Evolutionary conservation across 2,797 vertebrate genomes (phyloP).

Genomic region (Coracias cyanogaster): DNA sequence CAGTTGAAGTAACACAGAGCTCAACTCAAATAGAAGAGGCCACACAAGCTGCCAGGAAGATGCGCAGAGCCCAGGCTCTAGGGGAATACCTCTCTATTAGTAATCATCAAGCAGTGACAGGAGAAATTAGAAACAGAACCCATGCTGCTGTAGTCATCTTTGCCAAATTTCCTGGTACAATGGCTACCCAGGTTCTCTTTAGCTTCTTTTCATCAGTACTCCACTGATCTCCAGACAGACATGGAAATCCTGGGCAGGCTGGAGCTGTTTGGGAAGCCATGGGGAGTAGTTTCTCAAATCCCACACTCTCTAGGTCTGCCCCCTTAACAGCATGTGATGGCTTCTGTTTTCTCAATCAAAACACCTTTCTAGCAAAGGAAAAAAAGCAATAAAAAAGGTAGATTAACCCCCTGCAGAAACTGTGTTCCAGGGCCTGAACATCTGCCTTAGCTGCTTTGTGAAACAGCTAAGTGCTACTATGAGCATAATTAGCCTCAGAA

Average conservation of each 20-base stretch:
- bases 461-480: neutral
- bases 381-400: neutral
- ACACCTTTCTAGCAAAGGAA: neutral
- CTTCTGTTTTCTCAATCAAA: neutral
- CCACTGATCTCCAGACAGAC: neutral
- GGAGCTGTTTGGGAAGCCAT: neutral
- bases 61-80: neutral
- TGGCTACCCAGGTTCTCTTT: neutral
- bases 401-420: constrained; percentile 5
- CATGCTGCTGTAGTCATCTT: neutral
- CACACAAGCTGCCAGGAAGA: neutral
- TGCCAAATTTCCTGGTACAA: neutral
- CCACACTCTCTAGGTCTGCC: neutral
- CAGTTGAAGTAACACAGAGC: neutral
- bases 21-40: neutral
- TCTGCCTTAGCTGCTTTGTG: constrained; percentile 2
- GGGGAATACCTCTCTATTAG: constrained; percentile 4
- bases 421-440: neutral
- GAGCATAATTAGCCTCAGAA: neutral
- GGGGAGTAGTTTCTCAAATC: neutral
- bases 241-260: neutral
- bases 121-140: constrained; percentile 37
- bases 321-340: neutral
- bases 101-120: constrained; percentile 23
- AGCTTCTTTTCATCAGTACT: neutral